A percentile compares a stretch with the other conserved stretches of the same genome.
Evolutionary conservation across 2,797 vertebrate genomes (phyloP).

Genomic region (Poecile montanus): DNA sequence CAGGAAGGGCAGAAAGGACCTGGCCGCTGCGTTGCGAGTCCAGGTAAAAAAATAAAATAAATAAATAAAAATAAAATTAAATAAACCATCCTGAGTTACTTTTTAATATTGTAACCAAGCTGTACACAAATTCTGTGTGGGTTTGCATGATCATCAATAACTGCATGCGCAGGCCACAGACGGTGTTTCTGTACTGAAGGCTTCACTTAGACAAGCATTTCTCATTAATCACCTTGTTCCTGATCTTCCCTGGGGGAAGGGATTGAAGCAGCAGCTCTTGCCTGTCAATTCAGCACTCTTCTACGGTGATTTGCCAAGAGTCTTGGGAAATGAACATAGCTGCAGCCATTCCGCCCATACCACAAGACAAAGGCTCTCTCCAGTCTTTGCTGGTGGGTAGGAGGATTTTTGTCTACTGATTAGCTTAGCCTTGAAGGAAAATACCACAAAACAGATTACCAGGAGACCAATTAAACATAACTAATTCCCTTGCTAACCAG

Average conservation of each 20-base stretch:
- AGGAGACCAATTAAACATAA: conserved; percentile 18
- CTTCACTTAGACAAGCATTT: accelerated
- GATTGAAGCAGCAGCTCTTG: not conserved
- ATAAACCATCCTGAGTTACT: not conserved
- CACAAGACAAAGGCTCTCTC: not conserved
- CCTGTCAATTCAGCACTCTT: not conserved
- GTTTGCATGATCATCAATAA: not conserved
- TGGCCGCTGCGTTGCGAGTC: accelerated
- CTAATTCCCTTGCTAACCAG: conserved; percentile 2
- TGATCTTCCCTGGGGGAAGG: not conserved
- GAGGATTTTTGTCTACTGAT: not conserved
- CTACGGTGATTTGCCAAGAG: not conserved
- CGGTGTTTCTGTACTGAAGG: no score
- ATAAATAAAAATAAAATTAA: no score
- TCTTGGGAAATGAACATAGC: not conserved
- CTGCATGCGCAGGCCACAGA: no score
- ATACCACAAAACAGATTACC: not conserved
- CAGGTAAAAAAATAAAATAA: no score
- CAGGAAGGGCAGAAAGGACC: not conserved
- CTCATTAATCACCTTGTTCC: not conserved
- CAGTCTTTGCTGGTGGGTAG: not conserved
- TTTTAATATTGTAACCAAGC: not conserved
- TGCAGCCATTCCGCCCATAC: not conserved
- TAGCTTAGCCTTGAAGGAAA: conserved; percentile 39
- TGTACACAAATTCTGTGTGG: not conserved